These are phyloP conservation scores for Pomacea canaliculata DNA, from an alignment of 2,888 invertebrate genomes.

Conservation along the genomic window DNA sequence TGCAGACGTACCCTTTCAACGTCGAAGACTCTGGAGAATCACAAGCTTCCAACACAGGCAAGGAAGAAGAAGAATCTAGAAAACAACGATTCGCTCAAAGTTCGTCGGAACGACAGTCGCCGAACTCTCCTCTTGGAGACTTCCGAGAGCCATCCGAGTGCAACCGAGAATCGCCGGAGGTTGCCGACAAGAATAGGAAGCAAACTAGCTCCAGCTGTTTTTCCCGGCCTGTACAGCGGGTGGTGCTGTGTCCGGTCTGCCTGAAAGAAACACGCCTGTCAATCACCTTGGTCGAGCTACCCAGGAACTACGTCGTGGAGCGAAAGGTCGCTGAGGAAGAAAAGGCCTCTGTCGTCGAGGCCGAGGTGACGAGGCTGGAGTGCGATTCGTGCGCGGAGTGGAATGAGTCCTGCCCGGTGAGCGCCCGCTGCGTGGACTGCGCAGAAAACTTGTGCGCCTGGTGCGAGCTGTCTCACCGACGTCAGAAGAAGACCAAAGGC, in stretches of 20 bases:
- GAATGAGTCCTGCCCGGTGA: constrained; percentile 1
- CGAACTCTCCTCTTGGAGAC: neutral
- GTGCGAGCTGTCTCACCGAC: constrained; percentile 30
- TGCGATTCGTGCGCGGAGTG: constrained; percentile 29
- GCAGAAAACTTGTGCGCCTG: constrained; percentile 28
- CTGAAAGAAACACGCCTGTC: constrained; percentile 30
- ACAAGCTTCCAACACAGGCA: neutral
- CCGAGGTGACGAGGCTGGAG: constrained; percentile 7
- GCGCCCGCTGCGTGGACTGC: constrained; percentile 27
- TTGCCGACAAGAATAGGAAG: neutral
- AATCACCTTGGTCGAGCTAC: constrained; percentile 23
- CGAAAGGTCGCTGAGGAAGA: constrained; percentile 25
- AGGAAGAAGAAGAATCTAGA: neutral
- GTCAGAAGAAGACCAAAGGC: constrained; percentile 29
- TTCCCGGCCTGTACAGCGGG: neutral
- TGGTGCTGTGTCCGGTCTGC: constrained; percentile 35
- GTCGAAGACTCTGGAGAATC: neutral
- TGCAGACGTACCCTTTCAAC: constrained; percentile 29
- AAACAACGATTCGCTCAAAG: neutral
- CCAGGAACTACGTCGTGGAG: constrained; percentile 30
- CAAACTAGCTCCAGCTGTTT: neutral
- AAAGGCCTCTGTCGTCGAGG: neutral
- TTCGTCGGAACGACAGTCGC: neutral
- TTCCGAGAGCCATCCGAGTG: neutral
- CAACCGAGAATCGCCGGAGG: neutral